Evolutionary conservation across 2,888 invertebrate species (phyloP).

Genomic region (Ephialtes manifestator): DNA sequence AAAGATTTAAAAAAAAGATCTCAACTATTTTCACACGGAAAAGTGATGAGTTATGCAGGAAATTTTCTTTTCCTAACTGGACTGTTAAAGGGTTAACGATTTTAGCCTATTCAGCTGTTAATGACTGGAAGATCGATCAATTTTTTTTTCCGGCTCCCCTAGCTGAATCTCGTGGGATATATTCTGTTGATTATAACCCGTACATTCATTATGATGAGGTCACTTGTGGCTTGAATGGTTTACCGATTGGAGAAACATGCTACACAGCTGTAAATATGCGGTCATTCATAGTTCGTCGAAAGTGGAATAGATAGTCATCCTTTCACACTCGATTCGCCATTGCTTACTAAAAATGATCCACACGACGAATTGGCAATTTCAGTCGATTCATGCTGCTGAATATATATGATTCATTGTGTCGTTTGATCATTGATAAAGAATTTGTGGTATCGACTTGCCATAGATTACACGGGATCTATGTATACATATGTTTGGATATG

Average conservation of each 20-base stretch:
- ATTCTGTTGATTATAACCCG: background rate
- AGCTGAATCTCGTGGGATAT: constrained; percentile 20
- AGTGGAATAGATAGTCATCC: background rate
- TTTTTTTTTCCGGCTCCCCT: background rate
- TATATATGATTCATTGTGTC: constrained; percentile 14
- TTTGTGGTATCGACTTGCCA: constrained; percentile 24
- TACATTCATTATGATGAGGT: constrained; percentile 25
- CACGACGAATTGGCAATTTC: background rate
- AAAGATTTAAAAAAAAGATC: no score
- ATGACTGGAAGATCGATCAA: constrained; percentile 25
- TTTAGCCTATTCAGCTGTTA: constrained; percentile 1
- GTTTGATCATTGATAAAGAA: constrained; percentile 37
- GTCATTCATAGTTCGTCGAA: background rate
- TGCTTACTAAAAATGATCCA: background rate
- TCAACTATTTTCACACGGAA: no score
- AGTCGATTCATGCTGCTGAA: background rate
- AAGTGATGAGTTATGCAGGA: no score
- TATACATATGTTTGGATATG: background rate
- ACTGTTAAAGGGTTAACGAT: background rate
- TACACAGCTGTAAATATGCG: constrained; percentile 6
- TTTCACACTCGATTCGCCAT: background rate
- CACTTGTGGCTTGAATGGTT: constrained; percentile 28
- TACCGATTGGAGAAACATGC: background rate
- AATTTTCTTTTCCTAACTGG: no score
- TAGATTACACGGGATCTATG: constrained; percentile 13